phyloP scores from a whole-genome alignment of 2,797 vertebrate species.

The Scolopax rusticola region DNA sequence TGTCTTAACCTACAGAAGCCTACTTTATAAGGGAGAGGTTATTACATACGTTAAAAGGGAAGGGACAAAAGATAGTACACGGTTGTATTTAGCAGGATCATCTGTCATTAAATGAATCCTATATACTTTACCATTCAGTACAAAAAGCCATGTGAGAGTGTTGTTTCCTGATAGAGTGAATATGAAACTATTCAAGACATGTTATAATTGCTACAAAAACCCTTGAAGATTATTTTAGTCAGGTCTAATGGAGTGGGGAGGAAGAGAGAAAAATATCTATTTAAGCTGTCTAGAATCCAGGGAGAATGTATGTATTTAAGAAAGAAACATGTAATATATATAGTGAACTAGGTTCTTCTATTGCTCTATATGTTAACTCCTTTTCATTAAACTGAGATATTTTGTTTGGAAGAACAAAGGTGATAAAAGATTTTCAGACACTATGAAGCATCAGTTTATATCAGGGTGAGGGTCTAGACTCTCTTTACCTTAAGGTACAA shows the following conservation, averaged over 20 bases:
- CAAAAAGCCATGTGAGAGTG: neutral
- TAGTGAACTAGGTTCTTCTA: neutral
- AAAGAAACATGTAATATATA: neutral
- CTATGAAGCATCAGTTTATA: neutral
- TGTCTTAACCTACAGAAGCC: neutral
- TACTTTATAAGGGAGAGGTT: neutral
- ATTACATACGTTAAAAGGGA: neutral
- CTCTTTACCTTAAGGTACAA: neutral
- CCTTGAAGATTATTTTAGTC: neutral
- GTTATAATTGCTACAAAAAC: neutral
- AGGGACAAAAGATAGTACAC: neutral
- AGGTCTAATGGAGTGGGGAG: accelerated
- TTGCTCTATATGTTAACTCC: neutral
- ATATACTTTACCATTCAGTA: neutral
- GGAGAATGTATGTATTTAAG: neutral
- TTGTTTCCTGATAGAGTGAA: neutral
- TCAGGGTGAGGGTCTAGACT: neutral
- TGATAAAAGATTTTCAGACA: neutral
- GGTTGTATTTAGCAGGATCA: neutral
- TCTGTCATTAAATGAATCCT: neutral
- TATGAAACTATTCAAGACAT: neutral
- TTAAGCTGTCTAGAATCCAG: neutral
- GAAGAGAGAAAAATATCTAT: neutral
- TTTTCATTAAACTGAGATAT: neutral
- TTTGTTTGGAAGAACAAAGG: neutral